phyloP scores from a whole-genome alignment of 2,113 vertebrate species.

The zebrafish (Danio rerio) region GRCz12tu NC_133182.1:44366501-44367000 shows the following conservation, averaged over 20 bases:
- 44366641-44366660: conserved; percentile 29
- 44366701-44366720: conserved; percentile 35
- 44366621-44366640: conserved; percentile 46
- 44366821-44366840: conserved; percentile 75
- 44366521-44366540: conserved; percentile 58
- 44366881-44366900: conserved; percentile 72
- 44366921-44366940: conserved; percentile 39
- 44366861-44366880: conserved; percentile 78
- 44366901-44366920: conserved; percentile 64
- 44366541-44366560: conserved; percentile 59
- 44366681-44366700: conserved; percentile 48
- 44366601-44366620: conserved; percentile 57
- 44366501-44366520: conserved; percentile 61
- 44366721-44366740: conserved; percentile 46
- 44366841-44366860: conserved; percentile 80
- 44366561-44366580: conserved; percentile 55
- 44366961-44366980: conserved; percentile 12
- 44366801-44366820: conserved; percentile 50
- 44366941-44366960: conserved; percentile 41
- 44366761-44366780: conserved; percentile 58
- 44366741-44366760: conserved; percentile 53
- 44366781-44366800: conserved; percentile 55
- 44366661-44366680: conserved; percentile 55
- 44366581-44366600: conserved; percentile 58
- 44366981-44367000: conserved; percentile 4